Percentiles rank a stretch among this genome's conserved stretches.
These are phyloP conservation scores for Rhabdomys pumilio DNA, from an alignment of 2,797 vertebrate species.

Conservation along the genomic window DNA sequence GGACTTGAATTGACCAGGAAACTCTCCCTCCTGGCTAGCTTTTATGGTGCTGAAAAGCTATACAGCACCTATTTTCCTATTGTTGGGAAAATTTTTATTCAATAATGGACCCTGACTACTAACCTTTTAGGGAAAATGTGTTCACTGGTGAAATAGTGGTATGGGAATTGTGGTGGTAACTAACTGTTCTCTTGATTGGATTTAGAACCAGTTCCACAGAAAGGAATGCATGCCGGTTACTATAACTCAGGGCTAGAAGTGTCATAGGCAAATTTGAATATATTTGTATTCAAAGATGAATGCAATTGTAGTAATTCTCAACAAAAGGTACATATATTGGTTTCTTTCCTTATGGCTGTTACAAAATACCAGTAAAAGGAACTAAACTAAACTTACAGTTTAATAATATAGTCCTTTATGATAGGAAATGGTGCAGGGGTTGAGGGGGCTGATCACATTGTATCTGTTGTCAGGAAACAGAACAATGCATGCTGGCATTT, in stretches of 20 bases:
- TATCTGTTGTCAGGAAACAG: background rate
- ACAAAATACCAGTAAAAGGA: background rate
- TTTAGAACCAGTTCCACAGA: background rate
- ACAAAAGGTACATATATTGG: background rate
- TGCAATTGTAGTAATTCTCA: background rate
- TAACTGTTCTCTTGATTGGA: background rate
- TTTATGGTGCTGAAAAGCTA: background rate
- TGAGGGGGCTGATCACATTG: background rate
- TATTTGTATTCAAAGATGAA: background rate
- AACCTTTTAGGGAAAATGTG: background rate
- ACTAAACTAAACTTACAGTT: background rate
- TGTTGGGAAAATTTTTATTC: background rate
- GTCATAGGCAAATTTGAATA: background rate
- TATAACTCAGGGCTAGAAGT: background rate
- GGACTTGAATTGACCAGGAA: background rate
- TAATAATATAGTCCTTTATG: background rate
- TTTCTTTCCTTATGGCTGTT: background rate
- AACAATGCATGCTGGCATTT: background rate
- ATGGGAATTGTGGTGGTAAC: background rate
- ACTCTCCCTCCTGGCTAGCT: background rate
- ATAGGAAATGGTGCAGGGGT: background rate
- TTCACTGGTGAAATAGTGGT: background rate
- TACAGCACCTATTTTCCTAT: background rate
- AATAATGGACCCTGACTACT: background rate
- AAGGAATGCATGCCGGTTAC: background rate